Conservation (phyloP, 2,888 invertebrate species). For the Alsophila aescularia region DNA sequence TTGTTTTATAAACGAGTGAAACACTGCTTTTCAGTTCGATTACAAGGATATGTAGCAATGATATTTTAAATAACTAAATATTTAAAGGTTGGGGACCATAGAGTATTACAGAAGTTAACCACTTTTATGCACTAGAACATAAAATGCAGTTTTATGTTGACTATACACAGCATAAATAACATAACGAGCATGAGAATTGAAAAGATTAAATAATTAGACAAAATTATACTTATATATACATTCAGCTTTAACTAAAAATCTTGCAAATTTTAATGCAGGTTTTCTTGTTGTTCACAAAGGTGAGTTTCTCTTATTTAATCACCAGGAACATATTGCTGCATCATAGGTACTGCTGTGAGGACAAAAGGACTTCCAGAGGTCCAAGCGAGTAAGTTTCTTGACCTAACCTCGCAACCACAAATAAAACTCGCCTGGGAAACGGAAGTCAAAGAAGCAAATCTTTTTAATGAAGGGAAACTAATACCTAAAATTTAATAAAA, state of each 20-base stretch:
- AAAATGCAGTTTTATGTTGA: too few relatives aligned
- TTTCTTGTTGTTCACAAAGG: not conserved
- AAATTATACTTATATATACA: not conserved
- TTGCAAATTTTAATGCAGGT: not conserved
- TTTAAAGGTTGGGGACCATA: too few relatives aligned
- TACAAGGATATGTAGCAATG: too few relatives aligned
- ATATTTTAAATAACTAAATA: too few relatives aligned
- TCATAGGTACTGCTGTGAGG: slow-evolving; percentile 70
- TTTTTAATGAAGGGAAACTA: slow-evolving; percentile 64
- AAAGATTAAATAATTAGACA: too few relatives aligned
- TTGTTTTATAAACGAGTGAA: too few relatives aligned
- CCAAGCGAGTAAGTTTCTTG: slow-evolving; percentile 70
- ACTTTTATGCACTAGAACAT: too few relatives aligned
- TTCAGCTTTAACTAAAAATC: too few relatives aligned
- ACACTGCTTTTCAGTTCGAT: too few relatives aligned
- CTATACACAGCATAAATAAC: too few relatives aligned
- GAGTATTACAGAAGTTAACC: too few relatives aligned
- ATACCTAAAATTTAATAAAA: slow-evolving; percentile 50
- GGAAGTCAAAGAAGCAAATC: slow-evolving; percentile 70
- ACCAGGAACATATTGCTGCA: slow-evolving; percentile 74
- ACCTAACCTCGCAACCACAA: slow-evolving; percentile 61
- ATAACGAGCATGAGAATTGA: too few relatives aligned
- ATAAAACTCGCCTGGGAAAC: slow-evolving; percentile 69
- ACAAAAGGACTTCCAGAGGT: slow-evolving; percentile 74
- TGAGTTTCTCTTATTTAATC: slow-evolving; percentile 12